Conservation (phyloP, 2,797 vertebrate genomes). For the Craterocephalus amniculus region DNA sequence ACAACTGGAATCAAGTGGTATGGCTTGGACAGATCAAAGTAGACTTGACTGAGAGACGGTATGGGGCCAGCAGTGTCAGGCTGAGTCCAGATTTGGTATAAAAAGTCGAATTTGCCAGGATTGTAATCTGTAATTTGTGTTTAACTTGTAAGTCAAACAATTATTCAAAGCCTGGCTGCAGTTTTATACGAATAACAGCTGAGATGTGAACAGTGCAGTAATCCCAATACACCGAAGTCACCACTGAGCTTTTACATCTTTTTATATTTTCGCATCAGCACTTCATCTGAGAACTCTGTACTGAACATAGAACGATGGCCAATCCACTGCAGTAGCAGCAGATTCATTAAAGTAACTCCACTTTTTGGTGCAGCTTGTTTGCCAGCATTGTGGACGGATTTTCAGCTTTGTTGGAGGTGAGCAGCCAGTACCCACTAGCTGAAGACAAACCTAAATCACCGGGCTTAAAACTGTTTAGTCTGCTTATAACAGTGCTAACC, state of each 20-base stretch:
- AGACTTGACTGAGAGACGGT: conserved; percentile 37
- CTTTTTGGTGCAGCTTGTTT: background rate
- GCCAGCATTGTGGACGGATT: background rate
- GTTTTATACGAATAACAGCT: background rate
- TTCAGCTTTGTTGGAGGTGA: background rate
- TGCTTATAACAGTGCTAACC: conserved; percentile 72
- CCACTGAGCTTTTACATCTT: no score
- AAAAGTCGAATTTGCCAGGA: conserved; percentile 16
- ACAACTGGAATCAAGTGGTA: conserved; percentile 50
- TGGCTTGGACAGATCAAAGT: conserved; percentile 62
- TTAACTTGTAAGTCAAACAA: conserved; percentile 1
- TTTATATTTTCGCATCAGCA: background rate
- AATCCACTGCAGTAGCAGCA: conserved; percentile 20
- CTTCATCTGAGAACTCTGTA: no score
- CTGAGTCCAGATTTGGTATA: background rate
- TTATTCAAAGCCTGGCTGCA: background rate
- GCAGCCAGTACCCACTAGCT: background rate
- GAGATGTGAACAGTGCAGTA: background rate
- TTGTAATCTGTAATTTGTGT: conserved; percentile 2
- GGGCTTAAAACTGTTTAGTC: background rate
- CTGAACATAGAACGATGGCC: background rate
- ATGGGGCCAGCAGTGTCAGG: conserved; percentile 75
- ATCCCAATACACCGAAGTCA: no score
- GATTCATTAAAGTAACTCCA: background rate
- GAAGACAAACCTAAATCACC: background rate